phyloP scores from a whole-genome alignment of 2,797 vertebrate genomes.

The Lateolabrax maculatus region DNA sequence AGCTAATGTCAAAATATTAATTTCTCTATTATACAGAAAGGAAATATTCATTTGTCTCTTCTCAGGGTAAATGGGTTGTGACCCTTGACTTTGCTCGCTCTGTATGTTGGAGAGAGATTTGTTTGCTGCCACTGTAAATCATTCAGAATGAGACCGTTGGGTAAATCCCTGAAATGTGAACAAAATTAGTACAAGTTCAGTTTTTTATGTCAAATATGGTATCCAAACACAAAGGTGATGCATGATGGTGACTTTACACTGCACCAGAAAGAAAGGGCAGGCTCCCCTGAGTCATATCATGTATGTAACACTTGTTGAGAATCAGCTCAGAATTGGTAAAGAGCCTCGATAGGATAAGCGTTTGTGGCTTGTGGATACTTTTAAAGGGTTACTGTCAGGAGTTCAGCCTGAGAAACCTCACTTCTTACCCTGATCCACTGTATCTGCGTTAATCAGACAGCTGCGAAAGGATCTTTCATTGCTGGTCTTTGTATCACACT shows the following conservation, averaged over 20 bases:
- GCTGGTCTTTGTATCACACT: background rate
- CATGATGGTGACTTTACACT: too few relatives aligned
- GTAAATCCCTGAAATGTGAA: background rate
- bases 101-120: background rate
- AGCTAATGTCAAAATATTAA: background rate
- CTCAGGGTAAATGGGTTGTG: background rate
- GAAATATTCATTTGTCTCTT: background rate
- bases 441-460: background rate
- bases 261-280: too few relatives aligned
- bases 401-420: background rate
- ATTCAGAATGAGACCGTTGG: background rate
- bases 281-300: too few relatives aligned
- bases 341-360: too few relatives aligned
- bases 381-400: background rate
- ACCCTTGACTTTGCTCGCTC: background rate
- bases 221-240: too few relatives aligned
- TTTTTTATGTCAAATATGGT: too few relatives aligned
- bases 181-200: background rate
- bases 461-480: background rate
- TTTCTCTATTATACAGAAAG: background rate
- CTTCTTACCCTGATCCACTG: background rate
- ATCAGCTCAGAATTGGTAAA: too few relatives aligned
- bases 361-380: background rate
- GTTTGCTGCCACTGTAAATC: background rate
- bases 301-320: too few relatives aligned